Conservation (phyloP, 2,888 invertebrate species). For the Pasiphila rectangulata region DNA sequence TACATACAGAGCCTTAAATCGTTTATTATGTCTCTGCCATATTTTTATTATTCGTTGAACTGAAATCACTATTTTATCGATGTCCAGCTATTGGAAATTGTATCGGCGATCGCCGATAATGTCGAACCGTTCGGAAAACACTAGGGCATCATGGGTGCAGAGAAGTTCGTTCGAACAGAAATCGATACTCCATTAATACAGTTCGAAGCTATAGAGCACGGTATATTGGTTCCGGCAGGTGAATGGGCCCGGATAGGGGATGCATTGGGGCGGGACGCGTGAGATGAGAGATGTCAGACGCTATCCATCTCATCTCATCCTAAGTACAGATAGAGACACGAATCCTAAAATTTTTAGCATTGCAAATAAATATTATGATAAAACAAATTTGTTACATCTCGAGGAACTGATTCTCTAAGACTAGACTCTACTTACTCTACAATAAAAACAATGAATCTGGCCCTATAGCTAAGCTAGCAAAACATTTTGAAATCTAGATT, state of each 20-base stretch:
- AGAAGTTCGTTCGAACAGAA: slow-evolving; percentile 71
- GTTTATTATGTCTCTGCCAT: too few species aligned
- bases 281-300: slow-evolving; percentile 57
- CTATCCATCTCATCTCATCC: slow-evolving; percentile 21
- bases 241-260: slow-evolving; percentile 50
- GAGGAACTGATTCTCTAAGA: too few species aligned
- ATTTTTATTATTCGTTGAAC: too few species aligned
- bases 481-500: too few species aligned
- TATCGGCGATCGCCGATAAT: slow-evolving; percentile 80
- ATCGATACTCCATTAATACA: slow-evolving; percentile 76
- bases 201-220: slow-evolving; percentile 65
- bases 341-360: not conserved
- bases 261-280: slow-evolving; percentile 47
- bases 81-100: slow-evolving; percentile 57
- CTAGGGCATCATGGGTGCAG: slow-evolving; percentile 66
- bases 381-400: too few species aligned
- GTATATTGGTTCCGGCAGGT: slow-evolving; percentile 66
- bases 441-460: too few species aligned
- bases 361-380: too few species aligned
- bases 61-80: slow-evolving; percentile 29
- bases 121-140: slow-evolving; percentile 80
- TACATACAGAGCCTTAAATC: too few species aligned
- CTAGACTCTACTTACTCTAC: too few species aligned
- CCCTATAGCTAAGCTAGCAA: too few species aligned
- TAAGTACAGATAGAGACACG: not conserved